Percentiles rank a stretch among this genome's conserved stretches.
Evolutionary conservation across 2,888 invertebrate genomes (phyloP).

Genomic region (Limnephilus auricula): DNA sequence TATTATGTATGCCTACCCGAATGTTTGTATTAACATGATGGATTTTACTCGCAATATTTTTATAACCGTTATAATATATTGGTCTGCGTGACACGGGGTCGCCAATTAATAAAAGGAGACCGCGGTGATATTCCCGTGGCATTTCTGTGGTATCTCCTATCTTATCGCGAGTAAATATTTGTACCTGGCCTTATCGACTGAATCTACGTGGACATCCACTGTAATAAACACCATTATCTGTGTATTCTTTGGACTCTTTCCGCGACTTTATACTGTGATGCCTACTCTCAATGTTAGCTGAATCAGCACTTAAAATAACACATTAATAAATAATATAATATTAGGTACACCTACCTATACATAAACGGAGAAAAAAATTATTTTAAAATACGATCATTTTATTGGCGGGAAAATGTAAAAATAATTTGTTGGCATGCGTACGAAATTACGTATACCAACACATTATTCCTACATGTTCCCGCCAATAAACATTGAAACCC

Average conservation of each 20-base stretch:
- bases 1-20: too few relatives aligned
- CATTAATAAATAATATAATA: too few relatives aligned
- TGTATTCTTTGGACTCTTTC: slow-evolving; percentile 49
- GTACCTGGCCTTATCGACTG: slow-evolving; percentile 33
- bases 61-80: neutral
- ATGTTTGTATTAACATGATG: neutral
- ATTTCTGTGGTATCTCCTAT: slow-evolving; percentile 16
- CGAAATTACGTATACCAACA: too few relatives aligned
- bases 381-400: too few relatives aligned
- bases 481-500: too few relatives aligned
- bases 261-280: neutral
- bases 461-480: too few relatives aligned
- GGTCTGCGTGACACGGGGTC: neutral
- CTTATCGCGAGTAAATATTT: slow-evolving; percentile 51
- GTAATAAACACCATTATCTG: slow-evolving; percentile 41
- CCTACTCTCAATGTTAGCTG: neutral
- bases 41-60: neutral
- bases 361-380: too few relatives aligned
- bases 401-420: too few relatives aligned
- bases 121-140: slow-evolving; percentile 30
- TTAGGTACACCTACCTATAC: too few relatives aligned
- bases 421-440: too few relatives aligned
- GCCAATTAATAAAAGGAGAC: neutral
- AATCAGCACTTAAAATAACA: neutral
- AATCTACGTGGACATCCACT: slow-evolving; percentile 46